Base-by-base conservation (phyloP, 2,888 invertebrate genomes). In the Merodon equestris region DNA sequence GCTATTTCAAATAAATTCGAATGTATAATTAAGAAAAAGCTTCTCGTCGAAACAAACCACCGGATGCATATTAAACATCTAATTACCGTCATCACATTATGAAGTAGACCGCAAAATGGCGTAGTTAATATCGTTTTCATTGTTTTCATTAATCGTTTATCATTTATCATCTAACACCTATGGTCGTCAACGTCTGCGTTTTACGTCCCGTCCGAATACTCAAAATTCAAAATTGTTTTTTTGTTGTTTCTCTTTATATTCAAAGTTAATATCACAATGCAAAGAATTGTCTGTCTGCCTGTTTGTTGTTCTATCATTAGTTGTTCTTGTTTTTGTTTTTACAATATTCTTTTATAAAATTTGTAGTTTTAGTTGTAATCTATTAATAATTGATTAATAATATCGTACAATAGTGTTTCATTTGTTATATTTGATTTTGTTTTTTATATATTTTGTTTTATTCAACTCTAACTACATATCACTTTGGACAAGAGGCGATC, bases 401-500 rank as follows among this genome's bases (percentile, higher is more conserved):
- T 27, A 4, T 27, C 56, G 58, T 64, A 61, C n/a, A 40, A 47
- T 70, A 47, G 34, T 57, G 61, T 72, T 61, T 56, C 48, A 66
- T 40, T 13, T 56, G 61, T 71, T 61, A 40, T 1, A 17, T 2
- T 27, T 27, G 14, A 9, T 73, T 50, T 67, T n/a, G 10, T 56
- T 57, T 38, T 50, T 70, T 63, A 73, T 73, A 79, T 79, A 79
- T 79, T 79, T 79, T 68, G 53, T 79, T 79, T 79, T 74, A 79
- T 74, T 74, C 64, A 73, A 64, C 79, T 54, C 79, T 79, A 79
- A 74, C 79, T 79, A 79, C 74, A 79, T 79, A 79, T 79, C 79
- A 79, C 79, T 74, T 79, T 79, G 79, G 79, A 79, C 79, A 79
- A 68, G 68, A 79, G 74, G 79, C 79, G 79, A 79, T 64, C 74